Conservation (phyloP, 2,888 invertebrate genomes). For the Incurvaria masculella region DNA sequence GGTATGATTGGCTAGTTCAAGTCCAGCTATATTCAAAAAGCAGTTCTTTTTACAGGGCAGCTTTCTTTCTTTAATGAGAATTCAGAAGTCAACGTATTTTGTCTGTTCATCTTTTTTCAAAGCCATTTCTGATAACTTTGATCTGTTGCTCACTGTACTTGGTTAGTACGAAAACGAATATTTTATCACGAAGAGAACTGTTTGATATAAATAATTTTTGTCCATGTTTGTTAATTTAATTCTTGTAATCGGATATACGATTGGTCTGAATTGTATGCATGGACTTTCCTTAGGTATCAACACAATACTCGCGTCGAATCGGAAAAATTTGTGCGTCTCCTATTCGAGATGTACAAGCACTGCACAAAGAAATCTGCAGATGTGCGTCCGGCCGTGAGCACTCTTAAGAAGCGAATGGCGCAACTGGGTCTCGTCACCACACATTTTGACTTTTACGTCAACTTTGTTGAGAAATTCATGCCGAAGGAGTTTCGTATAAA, state of each 20-base stretch:
- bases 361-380: conserved; percentile 23
- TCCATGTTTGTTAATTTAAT: not conserved
- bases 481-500: conserved; percentile 39
- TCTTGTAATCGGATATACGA: too few species aligned
- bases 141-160: too few species aligned
- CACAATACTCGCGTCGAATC: conserved; percentile 41
- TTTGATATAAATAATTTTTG: not conserved
- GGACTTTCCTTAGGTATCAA: conserved; percentile 29
- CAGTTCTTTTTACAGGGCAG: too few species aligned
- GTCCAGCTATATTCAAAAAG: too few species aligned
- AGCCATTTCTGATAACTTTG: too few species aligned
- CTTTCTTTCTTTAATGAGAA: too few species aligned
- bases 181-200: not conserved
- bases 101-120: too few species aligned
- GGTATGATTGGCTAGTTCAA: too few species aligned
- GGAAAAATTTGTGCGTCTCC: conserved; percentile 32
- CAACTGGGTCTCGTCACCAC: conserved; percentile 31
- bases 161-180: too few species aligned
- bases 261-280: not conserved
- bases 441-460: conserved; percentile 41
- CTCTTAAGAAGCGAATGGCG: conserved; percentile 37
- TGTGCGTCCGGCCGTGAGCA: conserved; percentile 21
- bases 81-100: too few species aligned
- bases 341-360: conserved; percentile 31
- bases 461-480: conserved; percentile 35